Evolutionary conservation across 1,140 invertebrate genomes (phyloP), one percentile per base, ranked within the genome.

Genomic region (Zaprionus davidi): DNA sequence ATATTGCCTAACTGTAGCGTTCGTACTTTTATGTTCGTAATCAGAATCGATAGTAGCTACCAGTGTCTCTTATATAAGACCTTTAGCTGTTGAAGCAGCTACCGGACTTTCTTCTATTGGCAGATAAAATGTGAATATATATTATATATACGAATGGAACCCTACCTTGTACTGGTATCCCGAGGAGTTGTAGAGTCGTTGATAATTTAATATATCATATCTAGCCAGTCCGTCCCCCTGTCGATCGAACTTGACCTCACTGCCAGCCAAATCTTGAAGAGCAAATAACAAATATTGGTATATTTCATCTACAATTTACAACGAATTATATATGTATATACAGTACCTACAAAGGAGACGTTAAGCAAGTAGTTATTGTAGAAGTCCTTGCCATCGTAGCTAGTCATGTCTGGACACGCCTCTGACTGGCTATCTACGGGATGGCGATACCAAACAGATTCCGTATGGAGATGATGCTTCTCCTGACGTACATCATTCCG

Each of bases 131-230:
- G 22, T 22, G 1, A 22, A 22, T 22, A 22, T 22, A 22, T 22
- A 22, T 22, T 22, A 22, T 34, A 11, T 34, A 11, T 34, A 34
- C 9, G 9, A 11, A 11, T n/a, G 7, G 3, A 31, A n/a, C 34
- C 92, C 93, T 94, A 94, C 94, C 93, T 94, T 94, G 87, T 95
- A 95, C 78, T 95, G 94, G 91, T 94, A 95, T 91, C 94, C 94
- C 66, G 94, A 94, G 24, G 93, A 92, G 90, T 94, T 94, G 41
- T 93, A 87, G 3, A 91, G 67, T 1, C 83, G 93, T 92, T 97
- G 96, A 93, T 95, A 97, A 92, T 97, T 98, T 92, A 98, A 95
- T 70, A 98, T 97, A 83, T 97, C 96, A 92, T 98, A 98, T 91
- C 96, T 96, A 57, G 96, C 97, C 36, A 97, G 96, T 22, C 97